Evolutionary conservation across 2,797 vertebrate species (phyloP), one percentile per base, ranked within the genome.

Genomic region (Molossus alvarezi): DNA sequence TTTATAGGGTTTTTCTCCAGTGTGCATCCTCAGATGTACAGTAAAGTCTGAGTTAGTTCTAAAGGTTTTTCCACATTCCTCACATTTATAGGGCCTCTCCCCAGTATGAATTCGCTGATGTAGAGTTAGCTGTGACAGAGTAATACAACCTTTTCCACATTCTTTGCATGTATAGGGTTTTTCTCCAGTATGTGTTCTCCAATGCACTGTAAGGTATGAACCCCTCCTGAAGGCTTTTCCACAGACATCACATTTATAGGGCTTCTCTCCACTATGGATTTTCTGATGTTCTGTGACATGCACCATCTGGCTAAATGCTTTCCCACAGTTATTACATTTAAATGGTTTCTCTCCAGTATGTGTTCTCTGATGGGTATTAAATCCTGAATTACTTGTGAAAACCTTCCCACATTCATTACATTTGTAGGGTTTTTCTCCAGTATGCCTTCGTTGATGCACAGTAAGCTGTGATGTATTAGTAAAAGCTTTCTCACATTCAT

Each of bases 271-370:
- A 92, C 94, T 97, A 23, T 97, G 97, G 57, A 94, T 96, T 96
- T 97, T 97, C 84, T 96, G 89, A 85, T 97, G 97, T 84, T 94
- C 94, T 79, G 93, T 95, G 60, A 97, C 95, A 5, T 97, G 92
- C n/a, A 97, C 93, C 93, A 93, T 94, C 73, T 97, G 94, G 69
- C 93, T 97, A 89, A 98, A 97, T 51, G 96, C 92, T 94, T 97
- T 98, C 7, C 95, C 92, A 91, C 95, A 97, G 13, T 96, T 62
- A 41, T 98, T 97, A 60, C 98, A 99, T 97, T 97, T 97, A 94
- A 98, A 98, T 3, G 98, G 99, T 6, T 98, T 98, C 96, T 99
- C 98, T 0, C 99, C 98, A 0, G 98, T 99, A 98, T 99, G 99
- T 27, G 98, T 98, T 79, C 98, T 97, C 95, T 98, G 98, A 62